Base-by-base conservation (phyloP, 1,140 invertebrate genomes). In the Drosophila repleta region DNA sequence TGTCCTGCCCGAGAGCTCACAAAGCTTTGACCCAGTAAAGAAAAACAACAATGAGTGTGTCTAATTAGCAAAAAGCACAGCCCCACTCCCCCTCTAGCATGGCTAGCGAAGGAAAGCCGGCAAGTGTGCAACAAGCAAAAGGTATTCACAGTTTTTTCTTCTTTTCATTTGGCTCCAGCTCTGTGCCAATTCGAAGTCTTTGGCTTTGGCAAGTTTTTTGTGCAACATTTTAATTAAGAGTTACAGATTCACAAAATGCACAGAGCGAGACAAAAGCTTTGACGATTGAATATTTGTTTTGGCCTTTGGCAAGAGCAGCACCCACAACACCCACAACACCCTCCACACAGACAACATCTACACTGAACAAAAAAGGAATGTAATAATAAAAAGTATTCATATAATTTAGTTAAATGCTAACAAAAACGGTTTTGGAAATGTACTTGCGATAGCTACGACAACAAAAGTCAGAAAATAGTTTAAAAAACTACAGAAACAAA, bases 361-460 rank as follows among this genome's bases (percentile, higher is more conserved):
- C 43, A 46, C 43, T 46, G 4, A 20, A 37, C 66, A 53, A 55
- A 49, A 75, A 67, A 43, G 35, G 21, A 64, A 49, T 29, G 8
- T 74, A 63, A 74, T 41, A 61, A 76, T 24, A 53, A 80, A 80
- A 82, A 63, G 70, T 82, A 88, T 79, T 88, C 76, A 79, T 83
- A 88, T 89, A 87, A 87, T 76, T 90, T 90, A 90, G 85, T 85
- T 88, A 90, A 81, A 90, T 82, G 80, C 79, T 82, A 90, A 90
- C 87, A 90, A 89, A 90, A 90, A 90, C 80, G 87, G 87, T 90
- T 87, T 90, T 90, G 87, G 87, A 90, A 87, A 90, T 90, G 87
- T 90, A 90, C 87, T 90, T 90, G 87, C 87, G 75, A 90, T 90
- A 88, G 79, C 73, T 79, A 87, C 71, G 73, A 87, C 77, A 83